These are phyloP conservation scores for Troides aeacus DNA, from an alignment of 2,888 invertebrate species.

Conservation along the genomic window DNA sequence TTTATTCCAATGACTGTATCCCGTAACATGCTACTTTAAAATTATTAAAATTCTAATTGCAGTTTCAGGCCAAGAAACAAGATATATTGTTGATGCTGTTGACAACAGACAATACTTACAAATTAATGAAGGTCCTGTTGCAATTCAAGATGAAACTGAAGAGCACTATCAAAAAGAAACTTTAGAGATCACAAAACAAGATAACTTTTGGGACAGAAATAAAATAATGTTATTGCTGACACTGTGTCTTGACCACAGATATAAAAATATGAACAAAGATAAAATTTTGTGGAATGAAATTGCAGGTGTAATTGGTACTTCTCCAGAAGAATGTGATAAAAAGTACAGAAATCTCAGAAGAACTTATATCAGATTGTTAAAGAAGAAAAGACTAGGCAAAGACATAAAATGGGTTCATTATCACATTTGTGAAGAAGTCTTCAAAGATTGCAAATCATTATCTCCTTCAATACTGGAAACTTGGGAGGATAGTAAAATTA, in stretches of 20 bases:
- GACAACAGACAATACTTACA: slow-evolving; percentile 60
- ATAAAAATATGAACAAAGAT: slow-evolving; percentile 50
- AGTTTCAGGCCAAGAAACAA: slow-evolving; percentile 60
- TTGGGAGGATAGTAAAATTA: slow-evolving; percentile 67
- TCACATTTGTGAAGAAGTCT: slow-evolving; percentile 64
- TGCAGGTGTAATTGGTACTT: slow-evolving; percentile 52
- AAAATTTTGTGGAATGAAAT: slow-evolving; percentile 59
- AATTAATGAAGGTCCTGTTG: slow-evolving; percentile 47
- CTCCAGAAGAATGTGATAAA: slow-evolving; percentile 60
- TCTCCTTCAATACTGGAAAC: slow-evolving; percentile 55
- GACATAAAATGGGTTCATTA: slow-evolving; percentile 71
- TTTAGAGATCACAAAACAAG: slow-evolving; percentile 46
- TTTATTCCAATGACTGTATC: no score
- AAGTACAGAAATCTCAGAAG: slow-evolving; percentile 65
- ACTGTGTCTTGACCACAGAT: slow-evolving; percentile 57
- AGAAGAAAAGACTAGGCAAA: slow-evolving; percentile 63
- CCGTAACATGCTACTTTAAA: no score
- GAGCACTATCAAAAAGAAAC: slow-evolving; percentile 42
- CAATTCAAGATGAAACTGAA: slow-evolving; percentile 39
- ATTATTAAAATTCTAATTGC: no score
- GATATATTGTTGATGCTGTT: slow-evolving; percentile 56
- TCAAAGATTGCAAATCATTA: slow-evolving; percentile 61
- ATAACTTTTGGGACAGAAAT: slow-evolving; percentile 63
- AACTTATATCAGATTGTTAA: slow-evolving; percentile 67
- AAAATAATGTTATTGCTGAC: slow-evolving; percentile 62